Conservation (phyloP, 1,140 invertebrate genomes). For the Batillaria attramentaria region DNA sequence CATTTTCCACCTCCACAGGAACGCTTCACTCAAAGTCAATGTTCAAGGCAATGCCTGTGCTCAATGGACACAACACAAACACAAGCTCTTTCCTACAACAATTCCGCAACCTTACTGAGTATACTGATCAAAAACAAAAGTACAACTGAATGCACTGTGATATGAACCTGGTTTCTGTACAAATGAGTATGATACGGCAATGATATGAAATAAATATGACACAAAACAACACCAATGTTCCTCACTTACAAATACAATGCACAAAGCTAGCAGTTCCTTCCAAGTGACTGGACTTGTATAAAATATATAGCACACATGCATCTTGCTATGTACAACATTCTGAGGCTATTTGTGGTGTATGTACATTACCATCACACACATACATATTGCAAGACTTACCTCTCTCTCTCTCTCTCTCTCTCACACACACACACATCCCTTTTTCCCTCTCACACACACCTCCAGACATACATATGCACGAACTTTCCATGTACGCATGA, state of each 20-base stretch:
- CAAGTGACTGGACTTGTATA: background rate
- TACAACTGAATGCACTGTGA: background rate
- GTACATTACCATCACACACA: background rate
- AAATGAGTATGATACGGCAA: conserved; percentile 30
- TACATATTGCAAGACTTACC: background rate
- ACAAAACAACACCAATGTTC: conserved; percentile 1
- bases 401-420: background rate
- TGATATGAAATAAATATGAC: conserved; percentile 36
- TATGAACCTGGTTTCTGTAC: conserved; percentile 29
- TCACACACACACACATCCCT: background rate
- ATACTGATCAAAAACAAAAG: conserved; percentile 17
- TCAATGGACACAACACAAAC: background rate
- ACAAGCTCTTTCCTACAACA: background rate
- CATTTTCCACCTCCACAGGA: background rate
- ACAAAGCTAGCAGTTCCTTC: background rate
- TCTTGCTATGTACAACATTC: background rate
- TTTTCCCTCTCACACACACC: no score
- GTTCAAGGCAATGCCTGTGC: no score
- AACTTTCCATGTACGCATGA: background rate
- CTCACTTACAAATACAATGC: background rate
- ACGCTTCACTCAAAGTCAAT: background rate
- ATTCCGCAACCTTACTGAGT: conserved; percentile 12
- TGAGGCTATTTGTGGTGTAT: background rate
- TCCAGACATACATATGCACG: background rate
- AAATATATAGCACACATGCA: background rate